Evolutionary conservation across 1,140 invertebrate species (phyloP), one percentile per base, ranked within the genome.

Genomic region (Zaprionus taronus): DNA sequence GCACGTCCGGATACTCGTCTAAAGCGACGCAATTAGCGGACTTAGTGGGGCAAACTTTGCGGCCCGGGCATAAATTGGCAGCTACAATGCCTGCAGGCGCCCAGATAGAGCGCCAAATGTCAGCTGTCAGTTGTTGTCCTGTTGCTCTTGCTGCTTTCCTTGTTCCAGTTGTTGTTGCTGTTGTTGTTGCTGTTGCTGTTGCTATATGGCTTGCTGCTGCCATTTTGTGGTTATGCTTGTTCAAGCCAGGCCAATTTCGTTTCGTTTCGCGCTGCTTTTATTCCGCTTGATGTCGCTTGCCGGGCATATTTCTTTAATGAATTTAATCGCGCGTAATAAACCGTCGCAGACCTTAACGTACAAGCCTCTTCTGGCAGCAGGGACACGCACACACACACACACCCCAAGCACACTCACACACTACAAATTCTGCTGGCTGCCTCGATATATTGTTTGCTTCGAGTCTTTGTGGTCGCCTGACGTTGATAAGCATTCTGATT

Each of bases 401-500:
- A 38, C 26, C 60, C n/a, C 70, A 17, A 20, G 60, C 15, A 63
- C 36, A 56, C 49, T 58, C 15, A 68, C 47, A 49, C 28, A 34
- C 34, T 47, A 20, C 49, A 64, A 36, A 41, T 47, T 31, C 51
- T 61, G 28, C 75, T 64, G 74, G 80, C 61, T 77, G 80, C 77
- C 83, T 51, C 20, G 9, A 51, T 83, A 68, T 89, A 72, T 72
- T 87, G 73, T 87, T 89, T 89, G 77, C 73, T 70, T 78, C 55
- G 71, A 89, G 69, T 84, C 81, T 89, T 87, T 89, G 81, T 72
- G 84, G 81, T 83, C 81, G 69, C 74, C 72, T 79, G 83, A 86
- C 83, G 83, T 78, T 83, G 84, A 87, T 87, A 87, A 87, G 84
- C 87, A 81, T 89, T 87, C 84, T 87, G 84, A 87, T 87, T 87